Base-by-base conservation (phyloP, 1,140 invertebrate species). In the Dufourea novaeangliae region DNA sequence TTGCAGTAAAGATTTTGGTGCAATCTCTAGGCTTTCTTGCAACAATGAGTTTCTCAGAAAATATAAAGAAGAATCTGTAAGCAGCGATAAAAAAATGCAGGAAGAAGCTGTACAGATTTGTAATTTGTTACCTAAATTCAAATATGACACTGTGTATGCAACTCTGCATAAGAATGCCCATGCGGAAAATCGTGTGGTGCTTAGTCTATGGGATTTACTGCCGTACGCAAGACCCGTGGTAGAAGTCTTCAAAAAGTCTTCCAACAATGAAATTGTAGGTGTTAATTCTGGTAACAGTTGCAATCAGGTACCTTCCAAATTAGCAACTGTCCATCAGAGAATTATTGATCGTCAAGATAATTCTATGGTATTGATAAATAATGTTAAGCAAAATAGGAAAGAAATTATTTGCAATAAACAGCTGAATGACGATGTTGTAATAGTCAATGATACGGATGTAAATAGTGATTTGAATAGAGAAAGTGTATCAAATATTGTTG, bases 1-100 rank as follows among this genome's bases (percentile, higher is more conserved):
- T 11, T 89, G 87, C 32, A 88, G 85, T 66, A 84, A 80, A 59
- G 78, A 87, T 72, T 79, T 74, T 44, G 50, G n/a, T n/a, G n/a
- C n/a, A n/a, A n/a, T n/a, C n/a, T n/a, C n/a, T n/a, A n/a, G n/a
- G n/a, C n/a, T n/a, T n/a, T n/a, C n/a, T n/a, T n/a, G n/a, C n/a
- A n/a, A n/a, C n/a, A n/a, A n/a, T n/a, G n/a, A n/a, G n/a, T n/a
- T n/a, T n/a, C n/a, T n/a, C n/a, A n/a, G n/a, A n/a, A n/a, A n/a
- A n/a, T n/a, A 83, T 52, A 62, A 73, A 5, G 5, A 25, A 10
- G 10, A 25, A 25, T 25, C n/a, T 25, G 7, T 1, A 4, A 25
- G 20, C 6, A 20, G 0, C 6, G 37, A 76, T 46, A 37, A 54
- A 14, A 75, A 73, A 25, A n/a, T 86, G 1, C 2, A 25, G 1